Percentiles rank a stretch among this genome's conserved stretches.
These are phyloP conservation scores for Urechis unicinctus DNA, from an alignment of 2,888 invertebrate genomes.

Conservation along the genomic window DNA sequence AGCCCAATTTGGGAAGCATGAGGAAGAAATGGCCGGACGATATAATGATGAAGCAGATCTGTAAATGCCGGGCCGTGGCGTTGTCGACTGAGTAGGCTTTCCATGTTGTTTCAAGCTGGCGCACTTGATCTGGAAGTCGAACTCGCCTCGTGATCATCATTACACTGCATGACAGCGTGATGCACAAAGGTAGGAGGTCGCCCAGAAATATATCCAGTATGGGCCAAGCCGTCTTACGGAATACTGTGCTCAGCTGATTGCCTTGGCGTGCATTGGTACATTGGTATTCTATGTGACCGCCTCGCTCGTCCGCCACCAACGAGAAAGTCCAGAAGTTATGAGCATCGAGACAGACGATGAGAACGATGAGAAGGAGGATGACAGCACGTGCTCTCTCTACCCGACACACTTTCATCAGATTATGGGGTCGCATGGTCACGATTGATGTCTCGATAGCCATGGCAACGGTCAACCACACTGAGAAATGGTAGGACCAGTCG, in stretches of 20 bases:
- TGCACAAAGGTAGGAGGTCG: slow-evolving; percentile 31
- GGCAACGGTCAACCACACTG: slow-evolving; percentile 41
- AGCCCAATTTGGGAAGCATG: slow-evolving; percentile 21
- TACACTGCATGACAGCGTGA: slow-evolving; percentile 27
- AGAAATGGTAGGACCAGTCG: slow-evolving; percentile 32
- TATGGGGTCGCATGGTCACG: slow-evolving; percentile 29
- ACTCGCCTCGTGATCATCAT: slow-evolving; percentile 17
- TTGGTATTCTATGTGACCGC: slow-evolving; percentile 13
- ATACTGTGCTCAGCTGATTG: slow-evolving; percentile 19
- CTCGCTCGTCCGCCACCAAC: slow-evolving; percentile 22
- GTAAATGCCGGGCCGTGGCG: slow-evolving; percentile 19
- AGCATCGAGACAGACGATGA: slow-evolving; percentile 41
- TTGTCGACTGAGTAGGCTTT: slow-evolving; percentile 23
- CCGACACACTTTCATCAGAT: slow-evolving; percentile 35
- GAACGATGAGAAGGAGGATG: slow-evolving; percentile 35
- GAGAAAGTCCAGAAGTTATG: slow-evolving; percentile 48
- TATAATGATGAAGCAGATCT: slow-evolving; percentile 18
- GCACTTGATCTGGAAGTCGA: slow-evolving; percentile 6
- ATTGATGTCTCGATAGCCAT: slow-evolving; percentile 37
- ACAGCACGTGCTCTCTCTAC: slow-evolving; percentile 39
- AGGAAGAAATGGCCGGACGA: slow-evolving; percentile 21
- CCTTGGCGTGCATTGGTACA: slow-evolving; percentile 18
- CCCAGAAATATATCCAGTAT: slow-evolving; percentile 31
- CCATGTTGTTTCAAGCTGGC: slow-evolving; percentile 20
- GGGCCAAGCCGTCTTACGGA: slow-evolving; percentile 37